phyloP scores from a whole-genome alignment of 2,888 invertebrate species.

The Oxytorus armatus region DNA sequence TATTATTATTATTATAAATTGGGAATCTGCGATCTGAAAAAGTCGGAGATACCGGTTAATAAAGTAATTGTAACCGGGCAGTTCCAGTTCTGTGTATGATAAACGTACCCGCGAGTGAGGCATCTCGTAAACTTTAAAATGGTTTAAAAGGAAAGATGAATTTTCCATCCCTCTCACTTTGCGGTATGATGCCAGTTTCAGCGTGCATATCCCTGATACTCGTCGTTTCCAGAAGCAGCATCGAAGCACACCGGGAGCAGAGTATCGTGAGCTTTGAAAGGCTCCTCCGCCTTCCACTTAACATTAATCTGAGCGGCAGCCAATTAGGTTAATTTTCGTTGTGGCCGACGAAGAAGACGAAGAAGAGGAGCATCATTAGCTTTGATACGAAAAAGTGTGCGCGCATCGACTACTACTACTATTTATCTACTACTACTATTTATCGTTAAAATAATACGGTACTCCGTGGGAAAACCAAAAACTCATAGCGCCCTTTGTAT shows the following conservation, averaged over 20 bases:
- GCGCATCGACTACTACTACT: background rate
- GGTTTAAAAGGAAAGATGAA: background rate
- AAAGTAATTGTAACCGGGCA: no score
- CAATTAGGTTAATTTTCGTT: constrained; percentile 73
- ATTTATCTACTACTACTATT: background rate
- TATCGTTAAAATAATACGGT: background rate
- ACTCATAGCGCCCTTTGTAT: no score
- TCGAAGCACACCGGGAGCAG: constrained; percentile 15
- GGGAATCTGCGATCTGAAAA: no score
- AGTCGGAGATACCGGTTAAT: no score
- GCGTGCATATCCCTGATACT: constrained; percentile 4
- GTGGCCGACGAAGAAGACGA: constrained; percentile 51
- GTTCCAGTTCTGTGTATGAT: no score
- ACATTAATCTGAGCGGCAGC: constrained; percentile 77
- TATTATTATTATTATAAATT: no score
- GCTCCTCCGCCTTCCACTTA: constrained; percentile 73
- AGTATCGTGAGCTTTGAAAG: constrained; percentile 31
- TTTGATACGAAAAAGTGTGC: constrained; percentile 36
- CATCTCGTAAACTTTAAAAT: no score
- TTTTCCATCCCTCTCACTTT: background rate
- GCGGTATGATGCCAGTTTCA: constrained; percentile 14
- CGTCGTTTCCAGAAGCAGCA: constrained; percentile 8
- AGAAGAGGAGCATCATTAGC: constrained; percentile 48
- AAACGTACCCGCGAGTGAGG: no score
- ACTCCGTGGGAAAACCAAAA: no score